Evolutionary conservation across 2,888 invertebrate genomes (phyloP).

Genomic region (Chloroclysta siterata): DNA sequence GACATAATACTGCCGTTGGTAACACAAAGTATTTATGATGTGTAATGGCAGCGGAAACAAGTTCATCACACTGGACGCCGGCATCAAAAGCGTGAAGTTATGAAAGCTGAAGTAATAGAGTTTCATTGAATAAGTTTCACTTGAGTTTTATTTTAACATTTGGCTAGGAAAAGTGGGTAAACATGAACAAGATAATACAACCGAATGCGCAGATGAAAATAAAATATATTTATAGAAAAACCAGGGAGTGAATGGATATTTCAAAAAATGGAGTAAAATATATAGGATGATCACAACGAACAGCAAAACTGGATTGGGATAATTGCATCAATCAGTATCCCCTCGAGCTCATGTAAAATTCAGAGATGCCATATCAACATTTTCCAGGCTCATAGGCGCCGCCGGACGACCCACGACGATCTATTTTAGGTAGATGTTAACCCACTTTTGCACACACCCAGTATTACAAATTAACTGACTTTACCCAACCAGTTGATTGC

Average conservation of each 20-base stretch:
- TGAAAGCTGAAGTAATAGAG: constrained; percentile 9
- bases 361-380: constrained; percentile 49
- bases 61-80: constrained; percentile 61
- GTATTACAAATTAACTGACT: constrained; percentile 69
- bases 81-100: constrained; percentile 40
- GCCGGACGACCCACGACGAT: constrained; percentile 65
- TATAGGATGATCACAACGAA: neutral
- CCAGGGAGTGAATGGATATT: neutral
- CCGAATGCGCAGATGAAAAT: neutral
- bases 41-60: constrained; percentile 56
- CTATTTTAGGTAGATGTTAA: constrained; percentile 73
- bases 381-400: constrained; percentile 45
- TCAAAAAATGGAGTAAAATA: neutral
- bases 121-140: neutral
- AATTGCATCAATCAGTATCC: neutral
- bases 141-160: too few species aligned
- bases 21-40: constrained; percentile 35
- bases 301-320: neutral
- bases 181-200: neutral
- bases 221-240: neutral
- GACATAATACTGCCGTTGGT: constrained; percentile 49
- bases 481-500: constrained; percentile 55
- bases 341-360: constrained; percentile 17
- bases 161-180: neutral
- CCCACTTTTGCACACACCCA: constrained; percentile 67